A percentile compares a stretch with the other conserved stretches of the same genome.
Evolutionary conservation across 2,797 vertebrate species (phyloP).

Genomic region (Tragopan temminckii): DNA sequence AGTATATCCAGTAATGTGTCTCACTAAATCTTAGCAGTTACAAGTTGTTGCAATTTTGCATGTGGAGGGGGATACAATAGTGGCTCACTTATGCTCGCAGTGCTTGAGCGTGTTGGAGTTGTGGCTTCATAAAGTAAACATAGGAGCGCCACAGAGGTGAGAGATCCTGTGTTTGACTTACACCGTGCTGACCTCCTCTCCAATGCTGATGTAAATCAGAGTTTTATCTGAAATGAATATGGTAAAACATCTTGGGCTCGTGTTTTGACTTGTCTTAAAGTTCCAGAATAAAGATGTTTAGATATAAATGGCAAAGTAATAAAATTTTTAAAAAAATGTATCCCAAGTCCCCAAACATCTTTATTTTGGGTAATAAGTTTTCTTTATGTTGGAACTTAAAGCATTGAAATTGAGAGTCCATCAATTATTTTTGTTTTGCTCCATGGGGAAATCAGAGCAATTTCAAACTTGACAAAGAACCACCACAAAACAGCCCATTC

Average conservation of each 20-base stretch:
- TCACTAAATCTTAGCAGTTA: background rate
- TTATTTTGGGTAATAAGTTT: background rate
- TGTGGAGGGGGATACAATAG: background rate
- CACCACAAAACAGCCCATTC: background rate
- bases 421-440: background rate
- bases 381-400: background rate
- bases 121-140: conserved; percentile 56
- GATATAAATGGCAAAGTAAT: background rate
- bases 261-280: background rate
- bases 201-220: background rate
- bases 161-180: conserved; percentile 66
- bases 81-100: conserved; percentile 9
- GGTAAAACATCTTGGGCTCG: background rate
- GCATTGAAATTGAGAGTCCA: background rate
- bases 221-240: conserved; percentile 19
- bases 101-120: conserved; percentile 2
- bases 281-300: background rate
- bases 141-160: conserved; percentile 57
- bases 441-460: background rate
- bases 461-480: background rate
- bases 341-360: background rate
- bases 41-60: background rate
- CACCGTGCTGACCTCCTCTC: conserved; percentile 35
- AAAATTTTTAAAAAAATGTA: no score
- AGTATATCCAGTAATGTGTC: conserved; percentile 19